These are phyloP conservation scores for Polyodon spathula DNA, from an alignment of 2,113 vertebrate species.

Conservation along the genomic window DNA sequence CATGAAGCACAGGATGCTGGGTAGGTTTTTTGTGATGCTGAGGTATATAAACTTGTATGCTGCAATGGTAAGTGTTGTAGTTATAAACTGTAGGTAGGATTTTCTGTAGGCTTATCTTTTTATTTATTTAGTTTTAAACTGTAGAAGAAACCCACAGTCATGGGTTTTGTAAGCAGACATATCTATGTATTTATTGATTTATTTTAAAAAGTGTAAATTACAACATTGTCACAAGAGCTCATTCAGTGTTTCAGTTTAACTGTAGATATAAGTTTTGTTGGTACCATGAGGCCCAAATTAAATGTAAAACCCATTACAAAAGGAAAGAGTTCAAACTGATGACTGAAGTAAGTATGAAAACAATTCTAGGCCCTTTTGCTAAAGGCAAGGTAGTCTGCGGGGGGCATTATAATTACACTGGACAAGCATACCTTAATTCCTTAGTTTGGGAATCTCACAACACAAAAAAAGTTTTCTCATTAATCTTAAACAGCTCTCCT, in stretches of 20 bases:
- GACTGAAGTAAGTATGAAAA: not conserved
- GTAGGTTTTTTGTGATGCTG: constrained; percentile 56
- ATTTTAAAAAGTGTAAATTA: too few relatives aligned
- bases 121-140: too few relatives aligned
- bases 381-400: not conserved
- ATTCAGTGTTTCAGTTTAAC: too few relatives aligned
- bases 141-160: too few relatives aligned
- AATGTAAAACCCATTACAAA: not conserved
- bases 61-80: too few relatives aligned
- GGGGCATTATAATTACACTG: not conserved
- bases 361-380: not conserved
- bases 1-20: constrained; percentile 98
- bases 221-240: too few relatives aligned
- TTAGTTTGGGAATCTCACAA: not conserved
- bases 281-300: not conserved
- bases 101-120: too few relatives aligned
- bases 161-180: too few relatives aligned
- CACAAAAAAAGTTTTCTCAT: not conserved
- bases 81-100: too few relatives aligned
- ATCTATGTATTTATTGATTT: too few relatives aligned
- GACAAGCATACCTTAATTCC: not conserved
- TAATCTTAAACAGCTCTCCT: not conserved
- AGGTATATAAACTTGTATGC: too few relatives aligned
- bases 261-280: not conserved
- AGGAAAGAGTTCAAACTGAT: not conserved